Conservation (phyloP, 53 echinoderm and acorn worm genomes). For the Apostichopus leukothele region DNA sequence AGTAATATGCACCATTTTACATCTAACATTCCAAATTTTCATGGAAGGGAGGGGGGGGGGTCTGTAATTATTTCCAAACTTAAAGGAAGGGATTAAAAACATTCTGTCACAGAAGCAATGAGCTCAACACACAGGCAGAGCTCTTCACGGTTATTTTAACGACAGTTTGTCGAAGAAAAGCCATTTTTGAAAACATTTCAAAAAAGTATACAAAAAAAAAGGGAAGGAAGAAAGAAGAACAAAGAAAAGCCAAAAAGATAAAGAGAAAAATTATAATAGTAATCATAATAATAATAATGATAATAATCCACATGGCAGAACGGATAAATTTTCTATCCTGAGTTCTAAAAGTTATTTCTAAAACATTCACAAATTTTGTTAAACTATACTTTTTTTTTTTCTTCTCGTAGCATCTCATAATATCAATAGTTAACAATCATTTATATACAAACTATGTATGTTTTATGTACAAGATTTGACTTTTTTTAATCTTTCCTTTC, state of each 20-base stretch:
- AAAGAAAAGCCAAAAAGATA: neutral
- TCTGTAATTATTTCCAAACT: no score
- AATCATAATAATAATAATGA: neutral
- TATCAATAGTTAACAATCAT: slow-evolving; percentile 39
- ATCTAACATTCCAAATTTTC: no score
- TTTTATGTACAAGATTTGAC: slow-evolving; percentile 13
- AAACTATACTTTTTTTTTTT: neutral
- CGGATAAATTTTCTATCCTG: slow-evolving; percentile 27
- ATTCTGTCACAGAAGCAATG: no score
- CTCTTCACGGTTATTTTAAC: no score
- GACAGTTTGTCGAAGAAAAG: no score
- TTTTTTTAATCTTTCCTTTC: neutral
- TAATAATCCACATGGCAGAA: slow-evolving; percentile 18
- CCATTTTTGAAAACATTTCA: no score
- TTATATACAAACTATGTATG: slow-evolving; percentile 38
- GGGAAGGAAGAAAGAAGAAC: neutral
- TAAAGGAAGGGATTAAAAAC: no score
- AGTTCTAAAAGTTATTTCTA: slow-evolving; percentile 36
- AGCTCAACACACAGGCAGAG: no score
- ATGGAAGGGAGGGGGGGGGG: no score
- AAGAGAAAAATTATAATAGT: neutral
- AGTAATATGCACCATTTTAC: no score
- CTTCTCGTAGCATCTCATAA: slow-evolving; percentile 9
- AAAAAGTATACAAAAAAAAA: neutral
- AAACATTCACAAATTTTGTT: slow-evolving; percentile 34